Evolutionary conservation across 2,888 invertebrate genomes (phyloP), one percentile per base, ranked within the genome.

Genomic region (Leucophenga montana): DNA sequence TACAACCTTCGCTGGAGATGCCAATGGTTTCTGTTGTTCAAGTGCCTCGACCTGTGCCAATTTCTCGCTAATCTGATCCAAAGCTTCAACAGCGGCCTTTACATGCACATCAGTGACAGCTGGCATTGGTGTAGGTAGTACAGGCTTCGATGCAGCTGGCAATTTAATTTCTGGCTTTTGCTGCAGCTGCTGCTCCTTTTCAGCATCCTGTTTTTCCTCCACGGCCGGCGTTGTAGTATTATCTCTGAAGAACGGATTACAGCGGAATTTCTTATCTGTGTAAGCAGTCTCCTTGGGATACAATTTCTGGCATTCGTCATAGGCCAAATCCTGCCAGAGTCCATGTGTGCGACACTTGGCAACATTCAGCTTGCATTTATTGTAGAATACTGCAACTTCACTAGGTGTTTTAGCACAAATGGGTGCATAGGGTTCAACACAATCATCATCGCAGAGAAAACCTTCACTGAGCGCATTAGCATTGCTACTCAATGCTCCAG

Each of bases 301-400:
- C 5, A 71, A 74, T 18, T 76, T 73, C 71, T 80, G 73, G 73
- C 86, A 86, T 54, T 84, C 80, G 18, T 76, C 78, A 66, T 79
- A 85, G 13, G 79, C 27, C 4, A 82, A 67, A 33, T 85, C 86
- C 3, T 73, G 71, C 86, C 86, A 86, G 9, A 82, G 74, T 2
- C 86, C 86, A 64, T 86, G 87, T 3, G 84, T 84, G 59, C 86
- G 85, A 18, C 86, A 86, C 70, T 86, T 86, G 74, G 86, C 86
- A 66, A 86, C 85, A 73, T 79, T 82, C 54, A 86, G 68, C 66
- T 86, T 86, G 73, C 86, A 86, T 56, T 81, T 80, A 71, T 85
- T 86, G 66, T 86, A 86, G 75, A 86, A 86, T 0, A 86, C 85
- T 0, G 86, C 86, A 20, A 86, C 78, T 69, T 86, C 86, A 27